These are phyloP conservation scores for Lophotriccus pileatus DNA, from an alignment of 2,797 vertebrate genomes.

Conservation along the genomic window DNA sequence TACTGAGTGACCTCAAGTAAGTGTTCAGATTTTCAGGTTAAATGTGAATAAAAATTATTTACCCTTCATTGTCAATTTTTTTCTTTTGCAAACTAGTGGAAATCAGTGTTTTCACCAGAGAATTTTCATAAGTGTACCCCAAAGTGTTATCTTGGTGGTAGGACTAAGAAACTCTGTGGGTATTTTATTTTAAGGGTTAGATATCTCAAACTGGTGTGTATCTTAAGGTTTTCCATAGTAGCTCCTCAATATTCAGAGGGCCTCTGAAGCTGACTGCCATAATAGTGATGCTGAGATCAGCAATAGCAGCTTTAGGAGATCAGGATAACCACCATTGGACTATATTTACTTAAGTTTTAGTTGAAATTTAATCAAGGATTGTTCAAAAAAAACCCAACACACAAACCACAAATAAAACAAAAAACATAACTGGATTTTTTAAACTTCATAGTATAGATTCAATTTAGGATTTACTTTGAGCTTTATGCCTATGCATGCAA, in stretches of 20 bases:
- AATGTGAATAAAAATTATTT: background rate
- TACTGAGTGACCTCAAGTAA: background rate
- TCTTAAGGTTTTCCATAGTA: background rate
- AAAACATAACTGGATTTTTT: background rate
- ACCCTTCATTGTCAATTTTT: background rate
- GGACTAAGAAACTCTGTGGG: accelerated
- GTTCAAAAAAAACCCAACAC: background rate
- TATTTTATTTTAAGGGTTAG: background rate
- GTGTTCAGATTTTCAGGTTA: background rate
- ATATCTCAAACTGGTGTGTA: background rate
- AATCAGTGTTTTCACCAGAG: background rate
- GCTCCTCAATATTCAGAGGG: background rate
- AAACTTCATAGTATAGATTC: background rate
- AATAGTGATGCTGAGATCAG: background rate
- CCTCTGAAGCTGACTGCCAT: background rate
- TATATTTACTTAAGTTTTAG: background rate
- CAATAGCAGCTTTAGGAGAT: background rate
- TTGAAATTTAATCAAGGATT: background rate
- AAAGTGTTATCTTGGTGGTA: background rate
- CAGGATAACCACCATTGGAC: background rate
- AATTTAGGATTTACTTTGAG: background rate
- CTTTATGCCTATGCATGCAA: background rate
- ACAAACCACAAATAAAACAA: background rate
- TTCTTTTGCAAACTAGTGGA: background rate
- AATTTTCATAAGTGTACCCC: background rate